Percentiles rank a stretch among this genome's conserved stretches.
phyloP scores from a whole-genome alignment of 2,113 vertebrate species.

The Odocoileus hemionus region DNA sequence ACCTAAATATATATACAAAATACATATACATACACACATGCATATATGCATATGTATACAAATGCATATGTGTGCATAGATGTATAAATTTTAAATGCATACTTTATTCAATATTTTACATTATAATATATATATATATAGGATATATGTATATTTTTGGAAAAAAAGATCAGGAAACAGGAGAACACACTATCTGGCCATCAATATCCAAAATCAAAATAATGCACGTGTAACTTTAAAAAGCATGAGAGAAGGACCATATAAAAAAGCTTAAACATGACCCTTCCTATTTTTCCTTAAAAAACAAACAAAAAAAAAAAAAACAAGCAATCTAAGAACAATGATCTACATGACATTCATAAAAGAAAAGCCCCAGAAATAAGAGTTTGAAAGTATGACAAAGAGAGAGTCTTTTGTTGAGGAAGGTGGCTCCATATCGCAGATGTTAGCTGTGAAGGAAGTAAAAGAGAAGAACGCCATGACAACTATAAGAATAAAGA shows the following conservation, averaged over 20 bases:
- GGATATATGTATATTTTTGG: not conserved
- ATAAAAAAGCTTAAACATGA: not conserved
- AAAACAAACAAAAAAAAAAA: not conserved
- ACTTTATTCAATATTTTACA: not conserved
- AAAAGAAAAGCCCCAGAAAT: not conserved
- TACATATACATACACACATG: not conserved
- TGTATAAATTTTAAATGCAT: not conserved
- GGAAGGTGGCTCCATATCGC: not conserved
- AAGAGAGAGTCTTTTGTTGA: not conserved
- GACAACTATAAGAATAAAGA: not conserved
- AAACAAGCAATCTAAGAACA: not conserved
- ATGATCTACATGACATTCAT: not conserved
- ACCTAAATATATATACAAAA: too few species aligned
- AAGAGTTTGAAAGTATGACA: not conserved
- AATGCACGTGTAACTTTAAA: not conserved
- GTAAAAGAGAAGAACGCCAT: not conserved
- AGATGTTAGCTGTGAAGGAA: not conserved
- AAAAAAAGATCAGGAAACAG: not conserved
- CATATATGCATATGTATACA: fast-evolving
- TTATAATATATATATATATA: not conserved
- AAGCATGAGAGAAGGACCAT: not conserved
- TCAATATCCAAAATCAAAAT: not conserved
- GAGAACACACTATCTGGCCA: not conserved
- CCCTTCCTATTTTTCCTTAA: not conserved
- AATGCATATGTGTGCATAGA: not conserved